These are phyloP conservation scores for Oscheius sp. DNA, from an alignment of 1,140 invertebrate genomes.

Conservation along the genomic window DNA sequence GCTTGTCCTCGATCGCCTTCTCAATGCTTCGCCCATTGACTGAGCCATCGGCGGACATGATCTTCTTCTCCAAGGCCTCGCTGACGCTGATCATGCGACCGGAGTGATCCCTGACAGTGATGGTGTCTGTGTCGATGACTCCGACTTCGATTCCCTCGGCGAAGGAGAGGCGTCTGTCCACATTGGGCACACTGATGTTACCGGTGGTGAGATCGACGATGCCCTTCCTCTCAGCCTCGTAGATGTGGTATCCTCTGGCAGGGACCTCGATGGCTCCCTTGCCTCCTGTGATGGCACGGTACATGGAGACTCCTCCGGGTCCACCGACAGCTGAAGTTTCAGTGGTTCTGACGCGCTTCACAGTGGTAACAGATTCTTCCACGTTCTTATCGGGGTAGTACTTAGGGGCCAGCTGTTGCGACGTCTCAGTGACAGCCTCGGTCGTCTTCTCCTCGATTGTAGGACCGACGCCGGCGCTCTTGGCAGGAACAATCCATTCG, in stretches of 20 bases:
- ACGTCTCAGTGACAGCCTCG: conserved; percentile 70
- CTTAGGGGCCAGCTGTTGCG: conserved; percentile 63
- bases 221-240: conserved; percentile 77
- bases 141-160: conserved; percentile 75
- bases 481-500: conserved; percentile 59
- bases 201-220: conserved; percentile 74
- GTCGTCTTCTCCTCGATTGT: conserved; percentile 68
- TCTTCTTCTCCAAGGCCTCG: conserved; percentile 78
- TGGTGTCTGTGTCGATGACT: conserved; percentile 73
- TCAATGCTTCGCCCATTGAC: conserved; percentile 75
- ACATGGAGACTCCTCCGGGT: conserved; percentile 56
- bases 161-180: conserved; percentile 69
- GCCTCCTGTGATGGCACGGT: conserved; percentile 59
- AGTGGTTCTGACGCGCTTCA: conserved; percentile 56
- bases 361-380: conserved; percentile 57
- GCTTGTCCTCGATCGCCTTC: conserved; percentile 75
- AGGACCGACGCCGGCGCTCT: conserved; percentile 59
- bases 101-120: conserved; percentile 78
- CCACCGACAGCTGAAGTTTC: conserved; percentile 59
- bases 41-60: conserved; percentile 77
- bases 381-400: conserved; percentile 53
- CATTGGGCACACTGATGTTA: conserved; percentile 66
- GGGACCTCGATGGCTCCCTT: conserved; percentile 59
- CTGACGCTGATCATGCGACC: conserved; percentile 76
- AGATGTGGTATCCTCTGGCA: conserved; percentile 65